phyloP scores from a whole-genome alignment of 2,888 invertebrate species.

The Steinernema scapterisci region DNA sequence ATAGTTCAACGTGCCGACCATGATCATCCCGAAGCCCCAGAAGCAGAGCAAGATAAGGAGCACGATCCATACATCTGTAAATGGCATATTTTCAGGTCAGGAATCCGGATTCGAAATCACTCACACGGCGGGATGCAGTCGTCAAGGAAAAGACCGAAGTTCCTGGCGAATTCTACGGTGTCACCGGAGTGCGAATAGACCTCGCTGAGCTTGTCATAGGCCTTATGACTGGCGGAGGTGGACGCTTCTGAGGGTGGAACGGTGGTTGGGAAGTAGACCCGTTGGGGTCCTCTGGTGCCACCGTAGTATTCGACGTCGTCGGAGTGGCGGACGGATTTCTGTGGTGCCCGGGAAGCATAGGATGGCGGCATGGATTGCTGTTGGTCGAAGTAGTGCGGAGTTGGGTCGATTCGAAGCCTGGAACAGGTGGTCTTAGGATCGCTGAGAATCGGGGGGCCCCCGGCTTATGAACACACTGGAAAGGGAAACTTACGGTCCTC shows the following conservation, averaged over 20 bases:
- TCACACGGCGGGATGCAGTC: constrained; percentile 54
- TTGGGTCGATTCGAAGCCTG: constrained; percentile 1
- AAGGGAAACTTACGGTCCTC: constrained; percentile 28
- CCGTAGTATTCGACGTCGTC: constrained; percentile 14
- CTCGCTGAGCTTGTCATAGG: constrained; percentile 48
- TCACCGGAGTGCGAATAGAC: constrained; percentile 60
- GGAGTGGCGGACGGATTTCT: constrained; percentile 18
- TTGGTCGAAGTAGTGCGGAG: constrained; percentile 1
- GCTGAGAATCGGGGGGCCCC: no score
- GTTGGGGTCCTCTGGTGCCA: not conserved
- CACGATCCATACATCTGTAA: constrained; percentile 35
- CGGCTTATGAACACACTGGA: no score
- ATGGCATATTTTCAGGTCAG: not conserved
- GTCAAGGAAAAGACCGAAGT: constrained; percentile 56
- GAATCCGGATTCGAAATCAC: constrained; percentile 26
- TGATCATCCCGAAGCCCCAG: constrained; percentile 15
- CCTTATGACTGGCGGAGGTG: constrained; percentile 17
- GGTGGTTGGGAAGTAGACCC: constrained; percentile 26
- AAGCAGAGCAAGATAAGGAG: constrained; percentile 25
- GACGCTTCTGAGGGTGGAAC: constrained; percentile 13
- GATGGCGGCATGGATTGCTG: not conserved
- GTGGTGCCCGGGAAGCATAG: not conserved
- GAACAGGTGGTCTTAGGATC: not conserved
- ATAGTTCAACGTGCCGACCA: constrained; percentile 52
- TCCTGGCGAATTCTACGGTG: constrained; percentile 61